Conservation (phyloP, 2,888 invertebrate species). For the Ophion slaviceki region DNA sequence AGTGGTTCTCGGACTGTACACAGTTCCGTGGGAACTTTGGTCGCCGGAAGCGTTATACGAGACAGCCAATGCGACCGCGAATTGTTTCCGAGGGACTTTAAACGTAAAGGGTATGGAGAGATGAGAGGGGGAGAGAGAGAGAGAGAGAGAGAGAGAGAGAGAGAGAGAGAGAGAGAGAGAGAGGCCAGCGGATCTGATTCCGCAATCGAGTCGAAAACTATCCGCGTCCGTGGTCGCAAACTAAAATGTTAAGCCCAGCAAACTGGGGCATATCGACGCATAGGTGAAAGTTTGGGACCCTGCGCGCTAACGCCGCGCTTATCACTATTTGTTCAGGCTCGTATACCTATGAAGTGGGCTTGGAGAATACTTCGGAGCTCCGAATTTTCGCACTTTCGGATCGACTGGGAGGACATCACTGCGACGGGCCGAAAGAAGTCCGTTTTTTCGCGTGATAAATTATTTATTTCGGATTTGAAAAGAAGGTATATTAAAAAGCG, state of each 20-base stretch:
- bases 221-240: conserved; percentile 38
- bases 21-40: conserved; percentile 56
- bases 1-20: conserved; percentile 42
- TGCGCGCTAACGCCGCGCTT: conserved; percentile 10
- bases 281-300: conserved; percentile 49
- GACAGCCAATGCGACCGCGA: conserved; percentile 66
- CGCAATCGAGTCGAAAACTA: conserved; percentile 36
- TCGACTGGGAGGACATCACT: no score
- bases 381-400: conserved; percentile 2
- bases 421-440: no score
- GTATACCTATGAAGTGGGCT: conserved; percentile 29
- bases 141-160: conserved; percentile 4
- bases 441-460: no score
- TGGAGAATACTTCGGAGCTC: conserved; percentile 4
- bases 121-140: conserved; percentile 5
- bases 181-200: no score
- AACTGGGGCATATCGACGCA: conserved; percentile 57
- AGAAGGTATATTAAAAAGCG: no score
- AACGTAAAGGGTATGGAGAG: conserved; percentile 10
- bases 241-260: conserved; percentile 59
- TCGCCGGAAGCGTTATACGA: conserved; percentile 65
- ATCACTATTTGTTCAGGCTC: conserved; percentile 57
- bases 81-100: conserved; percentile 50
- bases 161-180: conserved; percentile 31
- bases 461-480: no score